These are phyloP conservation scores for Gobio gobio DNA, from an alignment of 2,113 vertebrate species.

Conservation along the genomic window DNA sequence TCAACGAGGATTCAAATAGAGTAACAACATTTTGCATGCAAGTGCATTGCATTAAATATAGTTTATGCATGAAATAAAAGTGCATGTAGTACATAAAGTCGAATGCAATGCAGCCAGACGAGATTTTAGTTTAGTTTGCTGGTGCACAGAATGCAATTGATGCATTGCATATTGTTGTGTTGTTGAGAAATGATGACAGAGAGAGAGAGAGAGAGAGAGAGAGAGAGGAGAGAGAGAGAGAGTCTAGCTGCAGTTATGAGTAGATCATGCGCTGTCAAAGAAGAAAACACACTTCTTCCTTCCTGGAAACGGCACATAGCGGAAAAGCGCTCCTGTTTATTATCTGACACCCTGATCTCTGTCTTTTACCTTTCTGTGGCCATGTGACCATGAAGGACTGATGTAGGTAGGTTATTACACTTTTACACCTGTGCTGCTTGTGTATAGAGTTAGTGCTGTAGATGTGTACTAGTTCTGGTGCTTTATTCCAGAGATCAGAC, in stretches of 20 bases:
- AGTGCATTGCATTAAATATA: neutral
- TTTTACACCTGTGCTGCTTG: neutral
- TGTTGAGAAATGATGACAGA: neutral
- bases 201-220: neutral
- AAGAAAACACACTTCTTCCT: neutral
- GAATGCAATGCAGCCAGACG: neutral
- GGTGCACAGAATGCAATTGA: neutral
- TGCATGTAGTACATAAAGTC: neutral
- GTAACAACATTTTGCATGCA: neutral
- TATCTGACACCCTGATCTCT: neutral
- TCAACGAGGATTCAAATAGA: neutral
- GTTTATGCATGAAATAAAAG: neutral
- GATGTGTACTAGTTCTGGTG: neutral
- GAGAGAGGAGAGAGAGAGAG: neutral
- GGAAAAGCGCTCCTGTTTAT: constrained; percentile 12
- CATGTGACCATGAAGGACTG: constrained; percentile 6
- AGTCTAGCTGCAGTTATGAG: neutral
- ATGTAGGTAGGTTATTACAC: neutral
- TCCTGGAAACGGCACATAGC: constrained; percentile 11
- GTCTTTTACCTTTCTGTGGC: neutral
- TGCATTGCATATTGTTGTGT: neutral
- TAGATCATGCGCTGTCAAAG: constrained; percentile 37
- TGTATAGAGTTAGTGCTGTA: neutral
- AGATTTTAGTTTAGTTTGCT: neutral
- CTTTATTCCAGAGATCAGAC: neutral